phyloP scores from a whole-genome alignment of 2,888 invertebrate genomes.

The Arge pagana region DNA sequence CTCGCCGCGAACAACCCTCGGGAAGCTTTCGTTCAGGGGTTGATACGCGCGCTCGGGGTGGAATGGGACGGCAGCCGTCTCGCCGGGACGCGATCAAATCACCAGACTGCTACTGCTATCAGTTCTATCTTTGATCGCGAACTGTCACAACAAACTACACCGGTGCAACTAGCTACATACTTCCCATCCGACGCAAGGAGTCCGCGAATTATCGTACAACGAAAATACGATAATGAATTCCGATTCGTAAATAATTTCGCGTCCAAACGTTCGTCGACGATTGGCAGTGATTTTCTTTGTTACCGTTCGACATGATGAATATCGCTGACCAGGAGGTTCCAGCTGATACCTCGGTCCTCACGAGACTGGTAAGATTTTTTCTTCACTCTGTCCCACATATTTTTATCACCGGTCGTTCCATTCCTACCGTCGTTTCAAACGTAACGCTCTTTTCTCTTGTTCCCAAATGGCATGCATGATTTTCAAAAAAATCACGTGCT shows the following conservation, averaged over 20 bases:
- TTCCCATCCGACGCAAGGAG: too few relatives aligned
- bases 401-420: too few relatives aligned
- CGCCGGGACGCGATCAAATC: slow-evolving; percentile 43
- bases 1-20: slow-evolving; percentile 26
- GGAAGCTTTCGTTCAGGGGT: background rate
- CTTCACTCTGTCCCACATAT: background rate
- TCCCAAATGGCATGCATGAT: too few relatives aligned
- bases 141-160: slow-evolving; percentile 25
- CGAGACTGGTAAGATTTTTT: slow-evolving; percentile 42
- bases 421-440: too few relatives aligned
- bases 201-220: too few relatives aligned
- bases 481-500: too few relatives aligned
- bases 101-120: slow-evolving; percentile 34
- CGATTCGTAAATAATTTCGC: too few relatives aligned
- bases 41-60: background rate
- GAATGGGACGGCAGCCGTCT: slow-evolving; percentile 22
- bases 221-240: too few relatives aligned
- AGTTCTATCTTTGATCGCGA: slow-evolving; percentile 42
- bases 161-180: too few relatives aligned
- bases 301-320: slow-evolving; percentile 42
- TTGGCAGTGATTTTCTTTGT: slow-evolving; percentile 9
- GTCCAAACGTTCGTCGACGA: too few relatives aligned
- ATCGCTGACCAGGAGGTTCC: slow-evolving; percentile 49
- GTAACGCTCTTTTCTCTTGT: too few relatives aligned
- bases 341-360: slow-evolving; percentile 38